Base-by-base conservation (phyloP, 2,797 vertebrate genomes). In the Liparis tanakae region DNA sequence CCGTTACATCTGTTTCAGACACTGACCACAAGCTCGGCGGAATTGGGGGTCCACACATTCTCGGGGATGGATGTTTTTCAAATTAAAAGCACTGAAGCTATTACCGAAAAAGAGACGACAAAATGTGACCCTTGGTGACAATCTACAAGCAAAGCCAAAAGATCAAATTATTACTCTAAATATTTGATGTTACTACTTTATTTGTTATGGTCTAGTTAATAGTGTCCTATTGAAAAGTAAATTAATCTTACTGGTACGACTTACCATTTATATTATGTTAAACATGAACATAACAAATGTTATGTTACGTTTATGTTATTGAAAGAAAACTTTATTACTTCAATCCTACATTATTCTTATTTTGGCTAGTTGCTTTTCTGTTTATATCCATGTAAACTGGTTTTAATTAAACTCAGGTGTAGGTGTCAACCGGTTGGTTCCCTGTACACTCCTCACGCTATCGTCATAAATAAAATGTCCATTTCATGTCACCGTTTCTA, bases 61-160 rank as follows among this genome's bases (percentile, higher is more conserved):
- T 67, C 39, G 20, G 34, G 8, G 33, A 4, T 22, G 7, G 1
- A 1, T 8, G 1, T 13, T 79, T 79, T 78, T 78, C 87, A 88
- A 74, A 87, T 66, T 85, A 90, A 87, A 83, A 70, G 36, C 6
- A 5, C 2, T 1, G 4, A 22, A 3, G 25, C 14, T n/a, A 30
- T 30, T 13, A 7, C 6, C 0, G 1, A 0, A 14, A 6, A 4
- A 2, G 12, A 13, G 9, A 7, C 3, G 41, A 43, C 4, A 10
- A 15, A 70, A 62, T 50, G 30, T 4, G 39, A 68, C 62, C 22
- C 18, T 30, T 48, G 39, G 8, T 57, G 67, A 59, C 48, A n/a
- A 57, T 51, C 15, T 33, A 8, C 22, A 18, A 20, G 36, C 6
- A 18, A 67, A 70, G n/a, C 0, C 17, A 20, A 2, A 2, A 1